phyloP scores from a whole-genome alignment of 2,113 vertebrate species.

The zebrafish (Danio rerio) region GRCz12tu NC_133178.1:44622001-44622500 shows the following conservation, averaged over 20 bases:
- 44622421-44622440: too few species aligned
- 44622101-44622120: background rate
- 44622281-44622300: background rate
- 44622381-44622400: too few species aligned
- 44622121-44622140: background rate
- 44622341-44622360: too few species aligned
- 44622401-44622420: too few species aligned
- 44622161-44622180: background rate
- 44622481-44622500: too few species aligned
- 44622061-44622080: constrained; percentile 2
- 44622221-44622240: too few species aligned
- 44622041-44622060: background rate
- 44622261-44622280: background rate
- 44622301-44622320: too few species aligned
- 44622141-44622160: constrained; percentile 14
- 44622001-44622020: background rate
- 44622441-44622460: too few species aligned
- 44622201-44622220: background rate
- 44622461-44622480: too few species aligned
- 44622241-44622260: background rate
- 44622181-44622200: background rate
- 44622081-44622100: constrained; percentile 15
- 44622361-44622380: too few species aligned
- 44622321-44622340: too few species aligned
- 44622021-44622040: background rate